phyloP scores from a whole-genome alignment of 2,797 vertebrate genomes.

The Pseudotriccus pelzelni region DNA sequence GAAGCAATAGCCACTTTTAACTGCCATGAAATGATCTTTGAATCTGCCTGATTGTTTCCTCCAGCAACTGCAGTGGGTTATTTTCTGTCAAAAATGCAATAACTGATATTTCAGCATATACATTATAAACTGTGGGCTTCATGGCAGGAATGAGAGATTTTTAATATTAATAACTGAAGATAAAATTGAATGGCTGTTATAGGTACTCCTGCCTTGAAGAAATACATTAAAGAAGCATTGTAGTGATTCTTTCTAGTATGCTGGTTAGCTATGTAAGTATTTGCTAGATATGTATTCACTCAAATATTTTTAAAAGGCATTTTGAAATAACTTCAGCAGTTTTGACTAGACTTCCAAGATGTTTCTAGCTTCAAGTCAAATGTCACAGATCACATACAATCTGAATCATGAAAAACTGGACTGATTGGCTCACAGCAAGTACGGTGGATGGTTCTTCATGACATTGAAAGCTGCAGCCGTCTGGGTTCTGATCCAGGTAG shows the following conservation, averaged over 20 bases:
- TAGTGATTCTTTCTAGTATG: neutral
- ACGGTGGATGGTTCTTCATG: neutral
- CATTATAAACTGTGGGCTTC: neutral
- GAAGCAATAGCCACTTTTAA: slow-evolving; percentile 27
- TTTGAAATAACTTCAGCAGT: neutral
- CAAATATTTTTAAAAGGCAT: neutral
- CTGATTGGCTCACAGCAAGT: neutral
- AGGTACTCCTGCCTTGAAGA: neutral
- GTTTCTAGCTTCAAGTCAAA: neutral
- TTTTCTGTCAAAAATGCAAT: slow-evolving; percentile 34
- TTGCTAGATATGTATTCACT: neutral
- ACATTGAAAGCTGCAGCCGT: neutral
- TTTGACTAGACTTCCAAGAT: neutral
- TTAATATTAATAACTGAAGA: neutral
- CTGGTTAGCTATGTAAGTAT: neutral
- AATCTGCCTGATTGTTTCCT: slow-evolving; percentile 38
- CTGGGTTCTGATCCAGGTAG: neutral
- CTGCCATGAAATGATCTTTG: slow-evolving; percentile 22
- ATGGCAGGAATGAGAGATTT: neutral
- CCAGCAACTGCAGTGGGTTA: neutral
- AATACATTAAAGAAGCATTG: neutral
- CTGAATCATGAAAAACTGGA: neutral
- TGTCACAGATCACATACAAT: neutral
- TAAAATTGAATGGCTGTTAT: neutral
- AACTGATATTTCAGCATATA: slow-evolving; percentile 1